Evolutionary conservation across 2,888 invertebrate species (phyloP), one percentile per base, ranked within the genome.

Genomic region (Polydrusus tereticollis): DNA sequence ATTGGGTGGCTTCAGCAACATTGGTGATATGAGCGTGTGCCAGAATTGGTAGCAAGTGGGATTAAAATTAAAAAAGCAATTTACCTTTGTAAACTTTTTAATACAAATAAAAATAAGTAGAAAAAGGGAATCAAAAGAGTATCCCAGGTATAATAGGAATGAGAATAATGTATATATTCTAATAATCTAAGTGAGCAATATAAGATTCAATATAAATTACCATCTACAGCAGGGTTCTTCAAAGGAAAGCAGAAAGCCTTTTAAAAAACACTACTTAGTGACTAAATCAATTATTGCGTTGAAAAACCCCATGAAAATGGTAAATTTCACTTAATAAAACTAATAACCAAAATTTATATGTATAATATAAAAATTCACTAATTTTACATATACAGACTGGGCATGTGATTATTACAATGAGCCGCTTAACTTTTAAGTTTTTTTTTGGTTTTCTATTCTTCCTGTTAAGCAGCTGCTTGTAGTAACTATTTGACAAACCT

Each of bases 21-120:
- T n/a, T n/a, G n/a, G n/a, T n/a, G n/a, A n/a, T n/a, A n/a, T n/a
- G n/a, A n/a, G n/a, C n/a, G n/a, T n/a, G n/a, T n/a, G n/a, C n/a
- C n/a, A n/a, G n/a, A n/a, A n/a, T n/a, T n/a, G n/a, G n/a, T 29
- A 7, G 36, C 36, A 8, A 10, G 2, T 10, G 10, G 12, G 5
- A 36, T 16, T 5, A 41, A 41, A 45, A 45, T n/a, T n/a, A n/a
- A 20, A 18, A 45, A 21, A 21, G 12, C 21, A 12, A 47, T 0
- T n/a, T 23, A n/a, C n/a, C 29, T 52, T 52, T 52, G 29, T 26
- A 52, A 52, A 6, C 16, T 8, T 52, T 52, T 52, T 52, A 52
- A n/a, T 52, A 52, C 29, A 26, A 52, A 52, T 52, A 52, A 52
- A 52, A 47, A 23, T 14, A 18, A 23, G 23, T 16, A 47, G 47